Percentiles rank a stretch among this genome's conserved stretches.
Conservation (phyloP, 2,797 vertebrate genomes). For the Pempheris klunzingeri region DNA sequence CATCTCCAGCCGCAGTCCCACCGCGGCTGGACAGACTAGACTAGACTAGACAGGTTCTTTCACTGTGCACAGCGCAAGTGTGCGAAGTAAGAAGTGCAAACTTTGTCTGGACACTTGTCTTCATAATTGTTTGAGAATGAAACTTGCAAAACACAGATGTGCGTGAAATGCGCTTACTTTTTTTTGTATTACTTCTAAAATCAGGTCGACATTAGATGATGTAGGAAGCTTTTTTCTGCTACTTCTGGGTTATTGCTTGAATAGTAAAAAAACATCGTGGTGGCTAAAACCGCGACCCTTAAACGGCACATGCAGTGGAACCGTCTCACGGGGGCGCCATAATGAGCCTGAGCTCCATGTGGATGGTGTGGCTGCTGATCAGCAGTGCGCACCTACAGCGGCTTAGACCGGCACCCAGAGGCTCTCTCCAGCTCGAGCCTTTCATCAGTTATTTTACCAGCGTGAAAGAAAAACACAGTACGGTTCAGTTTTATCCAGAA, state of each 20-base stretch:
- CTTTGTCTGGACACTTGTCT: not conserved
- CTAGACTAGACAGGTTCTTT: not conserved
- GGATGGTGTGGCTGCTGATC: not conserved
- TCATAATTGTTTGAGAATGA: not conserved
- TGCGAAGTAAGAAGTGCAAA: not conserved
- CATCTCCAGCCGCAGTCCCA: not conserved
- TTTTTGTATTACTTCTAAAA: accelerated
- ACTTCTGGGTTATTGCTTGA: not conserved
- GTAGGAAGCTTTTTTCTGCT: not conserved
- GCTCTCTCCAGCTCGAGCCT: not conserved
- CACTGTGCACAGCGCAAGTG: too few species aligned
- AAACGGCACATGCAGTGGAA: not conserved
- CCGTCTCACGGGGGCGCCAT: constrained; percentile 79
- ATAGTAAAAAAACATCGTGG: not conserved
- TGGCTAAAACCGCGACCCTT: not conserved
- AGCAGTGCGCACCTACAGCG: not conserved
- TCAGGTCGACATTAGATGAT: not conserved
- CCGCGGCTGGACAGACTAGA: not conserved
- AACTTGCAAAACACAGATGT: not conserved
- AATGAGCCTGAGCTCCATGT: constrained; percentile 44
- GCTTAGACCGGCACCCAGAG: not conserved
- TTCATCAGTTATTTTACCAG: not conserved
- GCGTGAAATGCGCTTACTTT: constrained; percentile 31
- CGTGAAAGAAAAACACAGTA: not conserved
- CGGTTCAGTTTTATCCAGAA: too few species aligned